Conservation (phyloP, 2,888 invertebrate genomes). For the Drosophila crucigera region DNA sequence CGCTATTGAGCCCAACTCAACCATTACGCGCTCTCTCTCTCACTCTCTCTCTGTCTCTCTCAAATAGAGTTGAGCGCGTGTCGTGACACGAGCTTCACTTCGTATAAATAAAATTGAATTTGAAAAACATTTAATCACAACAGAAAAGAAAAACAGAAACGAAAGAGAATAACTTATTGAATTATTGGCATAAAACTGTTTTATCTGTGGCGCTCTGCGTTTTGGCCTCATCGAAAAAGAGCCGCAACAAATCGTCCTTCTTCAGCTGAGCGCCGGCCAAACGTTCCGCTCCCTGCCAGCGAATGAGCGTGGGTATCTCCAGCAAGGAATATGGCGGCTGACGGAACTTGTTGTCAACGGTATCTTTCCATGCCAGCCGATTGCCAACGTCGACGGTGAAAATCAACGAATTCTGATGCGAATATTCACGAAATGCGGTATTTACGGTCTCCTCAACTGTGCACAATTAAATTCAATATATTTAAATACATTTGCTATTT, state of each 20-base stretch:
- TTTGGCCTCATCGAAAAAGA: slow-evolving; percentile 89
- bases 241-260: slow-evolving; percentile 89
- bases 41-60: background rate
- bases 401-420: slow-evolving; percentile 87
- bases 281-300: slow-evolving; percentile 87
- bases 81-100: slow-evolving; percentile 6
- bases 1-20: slow-evolving; percentile 31
- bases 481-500: background rate
- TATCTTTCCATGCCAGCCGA: slow-evolving; percentile 90
- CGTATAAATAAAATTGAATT: background rate
- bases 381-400: slow-evolving; percentile 91
- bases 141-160: background rate
- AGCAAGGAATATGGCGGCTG: slow-evolving; percentile 88
- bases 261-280: slow-evolving; percentile 91
- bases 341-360: slow-evolving; percentile 91
- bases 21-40: background rate
- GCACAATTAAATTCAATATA: background rate
- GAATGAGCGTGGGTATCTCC: slow-evolving; percentile 89
- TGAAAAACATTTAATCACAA: background rate
- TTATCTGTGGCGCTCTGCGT: slow-evolving; percentile 21
- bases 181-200: slow-evolving; percentile 31
- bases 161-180: background rate
- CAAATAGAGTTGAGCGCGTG: background rate
- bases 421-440: slow-evolving; percentile 86
- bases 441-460: slow-evolving; percentile 88